Evolutionary conservation across 1,140 invertebrate genomes (phyloP).

Genomic region (Ostrea edulis): DNA sequence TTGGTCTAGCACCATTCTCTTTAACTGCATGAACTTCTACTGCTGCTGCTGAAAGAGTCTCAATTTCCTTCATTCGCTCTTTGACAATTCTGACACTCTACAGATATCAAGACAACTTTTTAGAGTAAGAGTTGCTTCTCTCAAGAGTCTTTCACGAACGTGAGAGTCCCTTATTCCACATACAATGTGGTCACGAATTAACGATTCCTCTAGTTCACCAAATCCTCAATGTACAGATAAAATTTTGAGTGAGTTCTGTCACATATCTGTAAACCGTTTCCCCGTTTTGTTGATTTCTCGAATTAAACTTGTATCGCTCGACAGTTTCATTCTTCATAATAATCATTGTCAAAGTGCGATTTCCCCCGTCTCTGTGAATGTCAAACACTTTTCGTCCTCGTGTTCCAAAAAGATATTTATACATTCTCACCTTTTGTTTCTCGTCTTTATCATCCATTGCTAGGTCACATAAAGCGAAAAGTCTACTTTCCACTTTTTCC

Average conservation of each 20-base stretch:
- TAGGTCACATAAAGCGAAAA: constrained; percentile 10
- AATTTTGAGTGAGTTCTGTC: neutral
- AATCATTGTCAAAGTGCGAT: too few species aligned
- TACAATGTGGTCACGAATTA: neutral
- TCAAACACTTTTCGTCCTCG: too few species aligned
- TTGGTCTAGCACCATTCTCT: too few species aligned
- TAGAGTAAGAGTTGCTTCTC: neutral
- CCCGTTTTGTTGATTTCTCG: neutral
- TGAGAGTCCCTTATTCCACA: neutral
- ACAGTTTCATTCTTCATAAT: constrained; percentile 36
- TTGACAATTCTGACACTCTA: neutral
- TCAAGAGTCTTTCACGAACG: neutral
- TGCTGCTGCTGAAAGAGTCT: neutral
- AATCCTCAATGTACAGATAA: neutral
- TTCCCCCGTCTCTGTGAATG: too few species aligned
- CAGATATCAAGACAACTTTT: neutral
- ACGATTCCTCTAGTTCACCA: neutral
- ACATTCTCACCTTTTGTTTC: neutral
- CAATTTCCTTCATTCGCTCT: neutral
- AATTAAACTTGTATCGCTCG: constrained; percentile 28
- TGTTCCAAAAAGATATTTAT: too few species aligned
- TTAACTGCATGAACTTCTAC: too few species aligned
- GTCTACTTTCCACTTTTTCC: constrained; percentile 37
- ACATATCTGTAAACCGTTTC: neutral
- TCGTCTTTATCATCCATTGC: neutral